Evolutionary conservation across 2,113 vertebrate genomes (phyloP).

Genomic region (Todiramphus chloris): DNA sequence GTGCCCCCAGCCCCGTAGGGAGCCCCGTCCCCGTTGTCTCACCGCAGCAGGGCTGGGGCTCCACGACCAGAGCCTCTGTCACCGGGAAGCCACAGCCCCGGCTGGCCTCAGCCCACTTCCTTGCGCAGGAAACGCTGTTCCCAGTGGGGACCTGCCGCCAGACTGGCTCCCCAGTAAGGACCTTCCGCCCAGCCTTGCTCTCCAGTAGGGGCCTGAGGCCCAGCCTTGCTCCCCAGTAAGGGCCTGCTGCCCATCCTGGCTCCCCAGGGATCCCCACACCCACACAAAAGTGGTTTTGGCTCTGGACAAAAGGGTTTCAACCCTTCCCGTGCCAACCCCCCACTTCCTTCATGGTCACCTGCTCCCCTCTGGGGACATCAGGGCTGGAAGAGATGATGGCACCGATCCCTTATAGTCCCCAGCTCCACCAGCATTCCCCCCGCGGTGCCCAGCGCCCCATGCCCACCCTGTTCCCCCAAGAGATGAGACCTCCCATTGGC

Average conservation of each 20-base stretch:
- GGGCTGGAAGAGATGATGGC: background rate
- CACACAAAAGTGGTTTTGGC: background rate
- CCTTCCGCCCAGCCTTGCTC: background rate
- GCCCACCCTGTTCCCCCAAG: background rate
- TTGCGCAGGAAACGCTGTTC: background rate
- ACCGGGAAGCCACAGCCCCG: background rate
- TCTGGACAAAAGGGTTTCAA: background rate
- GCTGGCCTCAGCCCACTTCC: constrained; percentile 22
- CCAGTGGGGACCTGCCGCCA: background rate
- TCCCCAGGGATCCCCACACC: background rate
- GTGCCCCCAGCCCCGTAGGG: background rate
- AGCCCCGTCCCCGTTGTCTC: background rate
- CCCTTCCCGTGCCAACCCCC: background rate
- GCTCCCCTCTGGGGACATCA: accelerated
- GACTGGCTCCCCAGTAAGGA: background rate
- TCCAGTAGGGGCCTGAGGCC: background rate
- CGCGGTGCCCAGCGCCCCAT: too few relatives aligned
- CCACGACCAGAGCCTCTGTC: background rate
- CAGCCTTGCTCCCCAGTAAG: background rate
- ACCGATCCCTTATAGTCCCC: background rate
- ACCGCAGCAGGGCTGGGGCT: background rate
- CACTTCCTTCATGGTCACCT: background rate
- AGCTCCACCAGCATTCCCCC: background rate
- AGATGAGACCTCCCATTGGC: accelerated
- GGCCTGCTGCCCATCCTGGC: background rate